Conservation (phyloP, 2,888 invertebrate species). For the Pelosia muscerda region DNA sequence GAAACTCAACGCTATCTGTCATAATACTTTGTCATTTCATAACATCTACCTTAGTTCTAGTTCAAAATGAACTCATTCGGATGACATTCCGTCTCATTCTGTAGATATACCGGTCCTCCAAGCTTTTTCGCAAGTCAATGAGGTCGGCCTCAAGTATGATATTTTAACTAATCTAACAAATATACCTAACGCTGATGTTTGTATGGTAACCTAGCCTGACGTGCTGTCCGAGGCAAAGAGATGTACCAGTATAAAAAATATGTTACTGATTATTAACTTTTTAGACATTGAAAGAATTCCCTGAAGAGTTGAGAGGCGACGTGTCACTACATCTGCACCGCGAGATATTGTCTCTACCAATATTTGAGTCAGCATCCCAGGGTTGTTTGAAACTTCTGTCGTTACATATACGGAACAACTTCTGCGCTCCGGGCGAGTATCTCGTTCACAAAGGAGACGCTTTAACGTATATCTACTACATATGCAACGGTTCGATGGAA, state of each 20-base stretch:
- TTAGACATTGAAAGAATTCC: slow-evolving; percentile 97
- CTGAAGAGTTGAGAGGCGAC: slow-evolving; percentile 97
- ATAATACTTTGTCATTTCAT: slow-evolving; percentile 40
- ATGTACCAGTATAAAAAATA: slow-evolving; percentile 19
- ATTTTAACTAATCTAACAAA: too few relatives aligned
- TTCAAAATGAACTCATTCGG: slow-evolving; percentile 23
- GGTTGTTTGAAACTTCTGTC: slow-evolving; percentile 97
- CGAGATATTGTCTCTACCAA: slow-evolving; percentile 96
- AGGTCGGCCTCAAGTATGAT: too few relatives aligned
- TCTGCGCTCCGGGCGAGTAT: slow-evolving; percentile 98
- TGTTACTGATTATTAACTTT: slow-evolving; percentile 46
- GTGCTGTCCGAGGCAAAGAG: too few relatives aligned
- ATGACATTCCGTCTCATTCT: slow-evolving; percentile 26
- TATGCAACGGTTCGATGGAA: slow-evolving; percentile 99
- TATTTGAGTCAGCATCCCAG: slow-evolving; percentile 97
- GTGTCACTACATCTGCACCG: slow-evolving; percentile 98
- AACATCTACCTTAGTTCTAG: slow-evolving; percentile 20
- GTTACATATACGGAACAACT: slow-evolving; percentile 96
- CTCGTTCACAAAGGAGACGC: slow-evolving; percentile 98
- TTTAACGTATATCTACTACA: slow-evolving; percentile 96
- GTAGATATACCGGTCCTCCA: slow-evolving; percentile 18
- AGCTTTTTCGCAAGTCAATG: too few relatives aligned
- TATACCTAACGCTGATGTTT: too few relatives aligned
- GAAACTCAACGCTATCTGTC: slow-evolving; percentile 52
- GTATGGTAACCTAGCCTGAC: too few relatives aligned